These are phyloP conservation scores for Andricus quercusramuli DNA, from an alignment of 2,888 invertebrate genomes.

Conservation along the genomic window DNA sequence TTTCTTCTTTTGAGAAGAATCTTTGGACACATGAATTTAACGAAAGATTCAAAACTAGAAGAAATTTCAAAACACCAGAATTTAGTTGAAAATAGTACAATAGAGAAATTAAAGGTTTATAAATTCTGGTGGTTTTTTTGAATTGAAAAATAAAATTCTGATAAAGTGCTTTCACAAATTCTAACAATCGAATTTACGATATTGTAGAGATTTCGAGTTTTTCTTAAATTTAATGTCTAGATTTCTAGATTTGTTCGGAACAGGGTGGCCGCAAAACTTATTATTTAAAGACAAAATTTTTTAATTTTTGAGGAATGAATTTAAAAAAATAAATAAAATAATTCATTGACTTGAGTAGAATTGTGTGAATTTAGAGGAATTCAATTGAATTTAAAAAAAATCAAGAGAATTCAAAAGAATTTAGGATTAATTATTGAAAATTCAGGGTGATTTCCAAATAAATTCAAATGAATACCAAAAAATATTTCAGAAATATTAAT, in stretches of 20 bases:
- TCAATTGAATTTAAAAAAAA: too few relatives aligned
- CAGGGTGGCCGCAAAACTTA: too few relatives aligned
- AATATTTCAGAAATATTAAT: too few relatives aligned
- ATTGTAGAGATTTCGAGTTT: not conserved
- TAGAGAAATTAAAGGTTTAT: not conserved
- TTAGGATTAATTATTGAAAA: too few relatives aligned
- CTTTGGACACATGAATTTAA: slow-evolving; percentile 13
- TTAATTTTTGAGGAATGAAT: too few relatives aligned
- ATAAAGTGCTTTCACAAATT: not conserved
- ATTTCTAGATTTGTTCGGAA: not conserved
- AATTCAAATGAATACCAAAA: too few relatives aligned
- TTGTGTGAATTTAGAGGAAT: too few relatives aligned
- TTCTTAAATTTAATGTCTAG: not conserved
- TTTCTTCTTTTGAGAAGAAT: not conserved
- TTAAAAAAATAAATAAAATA: too few relatives aligned
- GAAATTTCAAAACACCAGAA: not conserved
- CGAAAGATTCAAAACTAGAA: not conserved
- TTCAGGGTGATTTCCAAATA: too few relatives aligned
- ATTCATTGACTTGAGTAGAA: too few relatives aligned
- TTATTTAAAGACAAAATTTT: too few relatives aligned
- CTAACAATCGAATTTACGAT: not conserved
- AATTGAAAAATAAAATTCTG: not conserved
- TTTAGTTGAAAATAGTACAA: not conserved
- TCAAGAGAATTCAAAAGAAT: too few relatives aligned
- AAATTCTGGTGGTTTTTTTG: not conserved